Evolutionary conservation across 2,113 vertebrate species (phyloP), one percentile per base, ranked within the genome.

Genomic region (Fregata magnificens): DNA sequence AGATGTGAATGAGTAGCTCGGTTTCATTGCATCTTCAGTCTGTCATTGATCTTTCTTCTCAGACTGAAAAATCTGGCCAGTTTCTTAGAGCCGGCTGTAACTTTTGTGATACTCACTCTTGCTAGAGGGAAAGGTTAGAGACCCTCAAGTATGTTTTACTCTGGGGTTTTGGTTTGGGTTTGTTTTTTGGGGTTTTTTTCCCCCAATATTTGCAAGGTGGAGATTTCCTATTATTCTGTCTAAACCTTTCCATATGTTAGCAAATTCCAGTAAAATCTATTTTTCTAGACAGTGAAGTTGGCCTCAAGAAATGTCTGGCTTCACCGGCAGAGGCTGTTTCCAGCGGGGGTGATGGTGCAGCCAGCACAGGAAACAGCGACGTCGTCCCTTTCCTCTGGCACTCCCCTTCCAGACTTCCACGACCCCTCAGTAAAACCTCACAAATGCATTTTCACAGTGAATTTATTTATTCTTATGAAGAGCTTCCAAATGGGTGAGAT

Each of bases 321-420:
- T 72, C 59, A 50, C 28, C 3, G 2, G 29, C 50, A 71, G 67
- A 7, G 17, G 21, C 28, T 31, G 6, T 63, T 82, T 87, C n/a
- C 50, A 62, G 34, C n/a, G 5, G 11, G 4, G 10, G 9, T 19
- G 34, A 47, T 42, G 28, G 52, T 56, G 25, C 14, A 56, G 38
- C 29, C 61, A 47, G 15, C 16, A 13, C 11, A 42, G 50, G 31
- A 47, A 74, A 49, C 0, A n/a, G 31, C 10, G 1, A 53, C 1
- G 1, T 32, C 61, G 31, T 62, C 45, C 19, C 15, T 85, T 61
- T 24, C 26, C 34, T 79, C 44, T 82, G 44, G 26, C 18, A 26
- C 13, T 81, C 42, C 29, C 24, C 11, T 62, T 67, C 20, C 13
- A 84, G 65, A 55, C n/a, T 82, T 83, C 55, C 17, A n/a, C 0